Base-by-base conservation (phyloP, 2,113 vertebrate species). In the Anser cygnoides region DNA sequence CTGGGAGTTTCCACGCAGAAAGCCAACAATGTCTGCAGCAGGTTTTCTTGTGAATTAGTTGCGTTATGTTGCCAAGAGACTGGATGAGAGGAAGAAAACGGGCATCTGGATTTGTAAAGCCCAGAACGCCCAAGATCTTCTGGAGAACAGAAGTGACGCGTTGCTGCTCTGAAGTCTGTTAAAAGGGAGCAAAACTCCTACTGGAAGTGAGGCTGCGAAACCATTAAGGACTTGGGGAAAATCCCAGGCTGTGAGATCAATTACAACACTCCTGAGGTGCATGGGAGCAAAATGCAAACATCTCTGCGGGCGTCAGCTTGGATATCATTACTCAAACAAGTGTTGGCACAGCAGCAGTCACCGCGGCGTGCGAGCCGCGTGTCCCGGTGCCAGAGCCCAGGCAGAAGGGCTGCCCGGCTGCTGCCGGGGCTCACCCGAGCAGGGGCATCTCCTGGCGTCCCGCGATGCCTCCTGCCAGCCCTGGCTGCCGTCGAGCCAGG, bases 321-420 rank as follows among this genome's bases (percentile, higher is more conserved):
- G 46, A 43, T 37, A 29, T 22, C 54, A 11, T 91, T 61, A 67
- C 46, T 86, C 72, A 67, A 68, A 49, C 23, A 57, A 59, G 52
- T 0, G 2, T 21, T 94, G 90, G 93, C 89, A 84, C 23, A 0
- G 14, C 25, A 57, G 54, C 72, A 12, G 68, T 14, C 10, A 1
- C 54, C 0, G 0, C 1, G 4, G 37, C 3, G 12, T 11, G 9
- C 0, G 5, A 86, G 67, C 92, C 7, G 1, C 6, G 1, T 8
- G 83, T 74, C 65, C 68, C 25, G 21, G 61, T 84, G 88, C 88
- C 95, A 89, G 80, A 22, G 10, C 46, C 41, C 4, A 6, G 67
- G 88, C 92, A 80, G 90, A 55, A 77, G 63, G 67, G 79, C 66
- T 92, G 87, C 50, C 84, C 84, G 73, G 84, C 87, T 91, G 70